Evolutionary conservation across 2,113 vertebrate species (phyloP).

Genomic region (Sialia sialis): DNA sequence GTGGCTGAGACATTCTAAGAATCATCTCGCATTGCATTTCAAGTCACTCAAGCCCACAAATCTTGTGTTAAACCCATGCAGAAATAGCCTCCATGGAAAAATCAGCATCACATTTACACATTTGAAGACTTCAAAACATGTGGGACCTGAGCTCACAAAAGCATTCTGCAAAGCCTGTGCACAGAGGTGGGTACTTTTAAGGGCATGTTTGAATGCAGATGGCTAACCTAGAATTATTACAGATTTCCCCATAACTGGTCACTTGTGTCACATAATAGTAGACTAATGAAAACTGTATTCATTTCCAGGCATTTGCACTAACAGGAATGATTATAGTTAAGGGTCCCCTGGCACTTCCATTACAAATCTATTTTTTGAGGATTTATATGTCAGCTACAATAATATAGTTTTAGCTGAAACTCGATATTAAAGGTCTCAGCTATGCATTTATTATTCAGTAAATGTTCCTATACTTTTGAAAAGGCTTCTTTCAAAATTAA

Average conservation of each 20-base stretch:
- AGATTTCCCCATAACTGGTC: not conserved
- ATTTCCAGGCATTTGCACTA: constrained; percentile 26
- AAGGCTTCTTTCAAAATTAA: not conserved
- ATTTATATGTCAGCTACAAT: not conserved
- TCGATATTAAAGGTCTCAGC: not conserved
- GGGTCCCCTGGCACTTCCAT: not conserved
- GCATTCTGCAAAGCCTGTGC: not conserved
- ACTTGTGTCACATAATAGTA: not conserved
- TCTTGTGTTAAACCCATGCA: not conserved
- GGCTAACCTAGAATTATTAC: not conserved
- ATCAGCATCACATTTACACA: not conserved
- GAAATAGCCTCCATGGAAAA: not conserved
- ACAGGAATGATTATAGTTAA: not conserved
- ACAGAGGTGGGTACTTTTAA: not conserved
- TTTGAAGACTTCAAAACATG: not conserved
- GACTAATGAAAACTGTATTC: constrained; percentile 24
- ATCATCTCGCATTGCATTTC: not conserved
- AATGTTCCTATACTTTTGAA: not conserved
- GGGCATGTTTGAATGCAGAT: not conserved
- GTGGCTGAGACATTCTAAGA: not conserved
- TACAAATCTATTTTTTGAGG: not conserved
- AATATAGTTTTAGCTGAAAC: not conserved
- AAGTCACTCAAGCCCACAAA: not conserved
- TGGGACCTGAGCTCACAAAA: not conserved
- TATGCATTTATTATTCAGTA: not conserved